phyloP scores from a whole-genome alignment of 1,140 invertebrate genomes.

The Drosophila sp. region DNA sequence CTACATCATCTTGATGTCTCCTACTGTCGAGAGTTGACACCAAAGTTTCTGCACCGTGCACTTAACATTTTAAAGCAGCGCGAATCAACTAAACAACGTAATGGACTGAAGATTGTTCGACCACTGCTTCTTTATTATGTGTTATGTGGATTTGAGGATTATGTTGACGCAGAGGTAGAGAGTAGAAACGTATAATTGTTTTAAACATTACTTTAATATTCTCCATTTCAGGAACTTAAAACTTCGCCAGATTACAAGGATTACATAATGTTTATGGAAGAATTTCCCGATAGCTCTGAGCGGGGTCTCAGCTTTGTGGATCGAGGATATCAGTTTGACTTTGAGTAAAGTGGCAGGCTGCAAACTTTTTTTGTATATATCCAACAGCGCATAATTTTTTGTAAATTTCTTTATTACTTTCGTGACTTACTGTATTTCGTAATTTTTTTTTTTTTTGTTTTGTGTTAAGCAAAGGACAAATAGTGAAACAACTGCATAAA shows the following conservation, averaged over 20 bases:
- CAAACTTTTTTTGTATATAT: conserved; percentile 37
- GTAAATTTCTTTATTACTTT: conserved; percentile 28
- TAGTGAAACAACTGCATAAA: neutral
- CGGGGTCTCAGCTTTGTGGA: conserved; percentile 76
- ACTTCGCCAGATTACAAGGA: conserved; percentile 58
- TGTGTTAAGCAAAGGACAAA: conserved; percentile 29
- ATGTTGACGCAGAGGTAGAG: conserved; percentile 57
- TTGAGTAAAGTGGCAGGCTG: conserved; percentile 46
- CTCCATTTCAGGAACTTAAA: conserved; percentile 48
- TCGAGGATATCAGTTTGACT: conserved; percentile 79
- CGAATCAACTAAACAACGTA: conserved; percentile 46
- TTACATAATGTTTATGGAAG: conserved; percentile 65
- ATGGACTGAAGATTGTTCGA: conserved; percentile 11
- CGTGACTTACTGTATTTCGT: conserved; percentile 14
- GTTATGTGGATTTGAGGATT: conserved; percentile 66
- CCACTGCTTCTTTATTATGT: conserved; percentile 63
- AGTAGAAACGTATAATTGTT: neutral
- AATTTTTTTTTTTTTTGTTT: conserved; percentile 36
- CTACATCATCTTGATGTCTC: conserved; percentile 71
- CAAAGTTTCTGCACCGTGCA: conserved; percentile 53
- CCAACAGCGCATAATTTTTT: conserved; percentile 18
- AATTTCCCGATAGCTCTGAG: conserved; percentile 67
- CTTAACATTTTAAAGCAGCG: conserved; percentile 59
- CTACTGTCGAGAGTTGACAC: conserved; percentile 65
- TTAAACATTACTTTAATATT: neutral